These are phyloP conservation scores for Lepisosteus oculatus DNA, from an alignment of 2,113 vertebrate species.

Conservation along the genomic window DNA sequence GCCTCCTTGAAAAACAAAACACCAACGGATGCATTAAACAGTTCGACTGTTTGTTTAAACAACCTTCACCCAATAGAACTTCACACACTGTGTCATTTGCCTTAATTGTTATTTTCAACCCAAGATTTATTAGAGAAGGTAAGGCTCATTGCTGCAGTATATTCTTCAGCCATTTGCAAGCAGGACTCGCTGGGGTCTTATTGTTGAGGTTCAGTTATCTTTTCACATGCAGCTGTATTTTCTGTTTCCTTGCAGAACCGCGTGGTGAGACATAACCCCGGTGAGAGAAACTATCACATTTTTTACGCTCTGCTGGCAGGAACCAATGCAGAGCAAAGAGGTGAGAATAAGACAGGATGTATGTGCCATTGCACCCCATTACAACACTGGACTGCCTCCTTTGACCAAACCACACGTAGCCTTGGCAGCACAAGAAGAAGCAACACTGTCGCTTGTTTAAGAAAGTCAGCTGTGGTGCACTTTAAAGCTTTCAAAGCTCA, in stretches of 20 bases:
- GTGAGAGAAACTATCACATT: constrained; percentile 96
- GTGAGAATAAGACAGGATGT: constrained; percentile 50
- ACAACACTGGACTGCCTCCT: no score
- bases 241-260: constrained; percentile 74
- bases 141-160: constrained; percentile 35
- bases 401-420: no score
- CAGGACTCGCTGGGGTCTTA: neutral
- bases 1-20: no score
- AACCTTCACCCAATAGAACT: no score
- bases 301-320: constrained; percentile 96
- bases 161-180: neutral
- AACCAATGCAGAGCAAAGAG: constrained; percentile 75
- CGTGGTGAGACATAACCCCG: constrained; percentile 93
- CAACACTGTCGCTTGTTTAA: no score
- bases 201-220: neutral
- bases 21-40: no score
- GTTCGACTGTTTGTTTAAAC: no score
- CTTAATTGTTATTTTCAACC: constrained; percentile 62
- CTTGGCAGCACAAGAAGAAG: no score
- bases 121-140: constrained; percentile 90
- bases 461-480: no score
- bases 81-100: constrained; percentile 21
- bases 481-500: no score
- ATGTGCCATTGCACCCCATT: neutral
- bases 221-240: neutral